A percentile compares a stretch with the other conserved stretches of the same genome.
Conservation (phyloP, 1,140 invertebrate species). For the Steinernema khuongi region DNA sequence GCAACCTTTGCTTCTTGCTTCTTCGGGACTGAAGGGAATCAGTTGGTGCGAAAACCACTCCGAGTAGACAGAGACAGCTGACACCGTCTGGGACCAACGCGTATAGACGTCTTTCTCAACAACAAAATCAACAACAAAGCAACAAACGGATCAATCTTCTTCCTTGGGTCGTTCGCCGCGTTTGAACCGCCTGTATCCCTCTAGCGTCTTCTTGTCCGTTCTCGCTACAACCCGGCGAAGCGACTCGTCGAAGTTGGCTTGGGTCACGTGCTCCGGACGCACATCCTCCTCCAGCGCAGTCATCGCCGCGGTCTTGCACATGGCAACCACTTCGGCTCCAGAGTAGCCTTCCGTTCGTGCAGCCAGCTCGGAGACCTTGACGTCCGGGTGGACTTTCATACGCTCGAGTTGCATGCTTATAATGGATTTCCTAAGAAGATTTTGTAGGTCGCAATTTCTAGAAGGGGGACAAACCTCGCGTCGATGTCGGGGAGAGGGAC, state of each 20-base stretch:
- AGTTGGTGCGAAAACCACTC: too few relatives aligned
- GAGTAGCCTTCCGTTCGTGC: conserved; percentile 71
- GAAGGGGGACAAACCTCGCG: conserved; percentile 61
- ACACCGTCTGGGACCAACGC: neutral
- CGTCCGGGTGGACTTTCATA: conserved; percentile 65
- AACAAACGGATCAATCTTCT: neutral
- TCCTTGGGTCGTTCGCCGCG: conserved; percentile 6
- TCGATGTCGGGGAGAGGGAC: conserved; percentile 74
- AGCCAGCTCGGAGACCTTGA: conserved; percentile 68
- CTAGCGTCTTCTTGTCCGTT: conserved; percentile 67
- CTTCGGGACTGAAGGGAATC: too few relatives aligned
- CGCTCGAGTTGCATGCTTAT: conserved; percentile 65
- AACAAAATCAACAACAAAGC: conserved; percentile 4
- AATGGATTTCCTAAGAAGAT: conserved; percentile 66
- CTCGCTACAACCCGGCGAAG: conserved; percentile 69
- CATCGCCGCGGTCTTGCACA: conserved; percentile 79
- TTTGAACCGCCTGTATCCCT: conserved; percentile 68
- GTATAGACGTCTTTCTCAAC: neutral
- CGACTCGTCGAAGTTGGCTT: conserved; percentile 69
- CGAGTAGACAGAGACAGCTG: too few relatives aligned
- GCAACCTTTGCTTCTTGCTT: too few relatives aligned
- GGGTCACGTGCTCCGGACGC: conserved; percentile 62
- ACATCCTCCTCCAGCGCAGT: conserved; percentile 72
- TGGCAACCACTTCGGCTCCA: conserved; percentile 77
- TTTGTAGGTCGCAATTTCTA: neutral